Conservation (phyloP, 2,888 invertebrate species). For the Microplitis deprimator region DNA sequence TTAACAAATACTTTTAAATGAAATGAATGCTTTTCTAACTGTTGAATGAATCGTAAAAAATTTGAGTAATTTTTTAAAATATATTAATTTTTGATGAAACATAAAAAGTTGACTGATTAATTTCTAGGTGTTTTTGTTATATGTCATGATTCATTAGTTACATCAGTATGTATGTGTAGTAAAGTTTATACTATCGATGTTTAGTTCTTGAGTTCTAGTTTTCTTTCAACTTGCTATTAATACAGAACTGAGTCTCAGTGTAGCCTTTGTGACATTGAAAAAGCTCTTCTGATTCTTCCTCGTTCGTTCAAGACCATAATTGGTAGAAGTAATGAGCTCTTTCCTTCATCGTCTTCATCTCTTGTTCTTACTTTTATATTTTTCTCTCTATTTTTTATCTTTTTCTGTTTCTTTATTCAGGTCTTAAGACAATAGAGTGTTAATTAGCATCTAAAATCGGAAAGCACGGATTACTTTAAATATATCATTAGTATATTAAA, state of each 20-base stretch:
- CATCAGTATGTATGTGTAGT: slow-evolving; percentile 7
- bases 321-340: slow-evolving; percentile 34
- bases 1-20: background rate
- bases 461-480: slow-evolving; percentile 13
- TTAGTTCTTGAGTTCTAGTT: slow-evolving; percentile 23
- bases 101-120: background rate
- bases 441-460: slow-evolving; percentile 24
- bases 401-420: background rate
- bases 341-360: background rate
- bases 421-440: slow-evolving; percentile 15
- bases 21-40: background rate
- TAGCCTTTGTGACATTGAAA: slow-evolving; percentile 37
- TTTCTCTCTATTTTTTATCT: background rate
- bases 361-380: background rate
- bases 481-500: background rate
- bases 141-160: slow-evolving; percentile 15
- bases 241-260: slow-evolving; percentile 10
- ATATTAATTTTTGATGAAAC: too few relatives aligned
- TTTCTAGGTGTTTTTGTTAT: background rate
- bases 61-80: background rate
- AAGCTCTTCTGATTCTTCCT: slow-evolving; percentile 20
- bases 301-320: slow-evolving; percentile 28
- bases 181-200: slow-evolving; percentile 15
- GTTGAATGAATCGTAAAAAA: background rate
- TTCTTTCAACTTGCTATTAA: slow-evolving; percentile 10